Base-by-base conservation (phyloP, 2,888 invertebrate genomes). In the Sycophila texana region DNA sequence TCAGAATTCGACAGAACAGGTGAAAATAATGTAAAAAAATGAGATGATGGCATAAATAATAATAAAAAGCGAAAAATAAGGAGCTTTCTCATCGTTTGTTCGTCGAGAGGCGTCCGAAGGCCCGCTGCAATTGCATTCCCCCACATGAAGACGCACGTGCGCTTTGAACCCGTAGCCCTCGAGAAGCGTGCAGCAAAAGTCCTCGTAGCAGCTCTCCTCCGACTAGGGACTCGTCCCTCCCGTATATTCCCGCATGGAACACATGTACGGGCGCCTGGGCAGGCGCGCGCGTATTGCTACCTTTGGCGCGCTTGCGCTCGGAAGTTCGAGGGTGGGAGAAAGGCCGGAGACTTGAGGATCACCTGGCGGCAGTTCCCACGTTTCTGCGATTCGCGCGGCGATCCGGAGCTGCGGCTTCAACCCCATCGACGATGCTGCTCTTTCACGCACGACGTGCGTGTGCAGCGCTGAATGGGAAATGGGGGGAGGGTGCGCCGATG, bases 361-460 rank as follows among this genome's bases (percentile, higher is more conserved):
- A 90, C 90, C 90, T 90, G 90, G 89, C 89, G 85, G 85, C 84
- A 86, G 87, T 90, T 90, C 90, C 90, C 90, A 90, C 90, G 90
- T 90, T 90, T 88, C 88, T 88, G 88, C 88, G 85, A 89, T 88
- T 88, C 88, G 88, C 87, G 86, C 84, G n/a, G 30, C 86, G 81
- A 86, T 18, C 75, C 16, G 53, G 16, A 39, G 83, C 86, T 85
- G 83, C 79, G 78, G 85, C 86, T 86, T 86, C 84, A 86, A 83
- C 83, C 86, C 82, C 81, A 78, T 82, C 82, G 82, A 79, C 84
- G 76, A 85, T 86, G 74, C 77, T 74, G 57, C 63, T 47, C 49
- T 49, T 53, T 72, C 67, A 68, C 30, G 68, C 73, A 49, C 39
- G 66, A 53, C 58, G 58, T 75, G 71, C 73, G 79, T 65, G 67